These are phyloP conservation scores for Lordiphosa fenestrarum DNA, from an alignment of 2,888 invertebrate genomes.

Conservation along the genomic window DNA sequence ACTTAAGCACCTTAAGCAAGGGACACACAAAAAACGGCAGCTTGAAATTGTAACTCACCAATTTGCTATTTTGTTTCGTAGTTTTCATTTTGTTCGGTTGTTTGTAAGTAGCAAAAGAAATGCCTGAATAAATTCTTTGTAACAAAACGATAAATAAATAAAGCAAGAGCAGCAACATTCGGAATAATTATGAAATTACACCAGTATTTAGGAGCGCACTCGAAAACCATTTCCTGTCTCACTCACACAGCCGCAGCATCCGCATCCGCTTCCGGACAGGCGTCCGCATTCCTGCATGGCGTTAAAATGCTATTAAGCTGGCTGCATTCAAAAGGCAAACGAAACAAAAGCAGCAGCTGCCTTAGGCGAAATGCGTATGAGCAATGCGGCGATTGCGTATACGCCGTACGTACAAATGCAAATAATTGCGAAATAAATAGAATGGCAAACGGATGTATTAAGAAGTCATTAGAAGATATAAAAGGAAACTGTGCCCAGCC, in stretches of 20 bases:
- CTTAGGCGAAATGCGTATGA: slow-evolving; percentile 22
- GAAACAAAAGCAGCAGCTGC: neutral
- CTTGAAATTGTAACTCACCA: slow-evolving; percentile 5
- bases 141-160: slow-evolving; percentile 24
- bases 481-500: too few relatives aligned
- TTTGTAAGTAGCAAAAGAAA: slow-evolving; percentile 12
- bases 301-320: slow-evolving; percentile 27
- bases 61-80: neutral
- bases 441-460: too few relatives aligned
- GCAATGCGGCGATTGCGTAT: slow-evolving; percentile 28
- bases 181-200: slow-evolving; percentile 20
- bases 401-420: slow-evolving; percentile 18
- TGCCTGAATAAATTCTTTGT: slow-evolving; percentile 17
- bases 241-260: slow-evolving; percentile 9
- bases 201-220: slow-evolving; percentile 43
- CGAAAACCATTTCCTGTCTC: slow-evolving; percentile 53
- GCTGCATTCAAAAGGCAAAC: slow-evolving; percentile 11
- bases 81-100: slow-evolving; percentile 6
- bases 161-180: slow-evolving; percentile 11
- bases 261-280: neutral
- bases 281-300: neutral
- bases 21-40: slow-evolving; percentile 2
- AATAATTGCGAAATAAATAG: neutral
- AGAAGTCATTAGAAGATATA: too few relatives aligned
- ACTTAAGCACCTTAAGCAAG: slow-evolving; percentile 53